Evolutionary conservation across 2,113 vertebrate species (phyloP), one percentile per base, ranked within the genome.

Genomic region (Scomber colias): DNA sequence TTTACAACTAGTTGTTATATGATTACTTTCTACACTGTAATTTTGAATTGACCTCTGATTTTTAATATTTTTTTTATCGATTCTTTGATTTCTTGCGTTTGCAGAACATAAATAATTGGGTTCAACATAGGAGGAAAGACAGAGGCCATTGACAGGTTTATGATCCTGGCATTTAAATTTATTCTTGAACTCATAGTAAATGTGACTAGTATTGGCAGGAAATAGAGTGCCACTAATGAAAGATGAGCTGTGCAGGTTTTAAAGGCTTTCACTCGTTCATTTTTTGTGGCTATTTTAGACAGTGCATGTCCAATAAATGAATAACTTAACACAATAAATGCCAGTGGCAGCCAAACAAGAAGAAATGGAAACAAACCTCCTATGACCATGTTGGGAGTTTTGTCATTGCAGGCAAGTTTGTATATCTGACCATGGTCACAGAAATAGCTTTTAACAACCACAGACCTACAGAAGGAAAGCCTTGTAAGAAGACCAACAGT

Each of bases 401-500:
- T 6, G 54, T 92, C 91, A 88, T 92, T 93, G 62, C 94, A 95
- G 0, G 93, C 77, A 24, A 95, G 82, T 1, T 68, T 14, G 71
- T 73, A 90, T 1, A 95, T 50, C 31, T 83, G 93, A 0, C 89
- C 92, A 63, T 94, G 85, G 24, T 93, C 89, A 84, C 93, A 93
- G 72, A 91, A 94, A 77, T 72, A 95, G 69, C 93, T 94, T 5
- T 92, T 84, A 46, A 95, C 51, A 51, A 92, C 81, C 60, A 90
- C 81, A 50, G 91, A 90, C 0, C 79, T 71, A 79, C 94, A 95
- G 63, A 90, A 87, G 13, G 94, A 95, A 45, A 95, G 91, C 66
- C 80, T 75, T 1, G 76, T 93, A 0, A 94, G 30, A 12, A 93
- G 75, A 3, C 72, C 60, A 14, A 77, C 69, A 2, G 77, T 27